Base-by-base conservation (phyloP, 2,797 vertebrate genomes). In the Schizopygopsis pylzovi region DNA sequence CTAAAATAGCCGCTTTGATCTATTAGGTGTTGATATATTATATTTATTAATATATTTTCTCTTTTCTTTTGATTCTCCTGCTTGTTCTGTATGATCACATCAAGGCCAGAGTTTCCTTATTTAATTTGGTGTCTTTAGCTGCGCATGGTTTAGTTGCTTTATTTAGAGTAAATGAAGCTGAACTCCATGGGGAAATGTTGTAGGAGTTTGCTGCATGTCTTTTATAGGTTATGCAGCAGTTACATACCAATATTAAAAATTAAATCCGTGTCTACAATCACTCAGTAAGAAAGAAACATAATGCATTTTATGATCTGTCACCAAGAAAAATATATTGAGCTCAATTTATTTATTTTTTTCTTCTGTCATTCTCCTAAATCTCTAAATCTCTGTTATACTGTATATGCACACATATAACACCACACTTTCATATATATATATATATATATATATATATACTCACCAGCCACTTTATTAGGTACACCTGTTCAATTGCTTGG, bases 1-100 rank as follows among this genome's bases (percentile, higher is more conserved):
- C 56, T 72, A 86, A 86, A 78, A 80, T 81, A 86, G 65, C 82
- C 43, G 10, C 78, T 81, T 85, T 86, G 82, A 88, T 86, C 82
- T 87, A 75, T 87, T 73, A 76, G 13, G 61, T 84, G 77, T 79
- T 87, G 63, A 81, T 84, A 47, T 25, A 70, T 71, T 79, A 59
- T 45, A 79, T 84, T n/a, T 84, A 71, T 84, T 52, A 72, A 72
- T 43, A 8, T 43, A 10, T 43, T 80, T 67, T 37, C 33, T 33
- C 33, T 33, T 22, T 79, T 71, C 73, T 6, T 9, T 47, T 15
- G 82, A 72, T 56, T 56, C 39, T 22, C 15, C 68, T 37, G 68
- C 67, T 76, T 76, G 22, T 88, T 78, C 56, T 52, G 13, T 41
- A 54, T 81, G 87, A 83, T 82, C 78, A 63, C 39, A 76, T 77